A percentile compares a stretch with the other conserved stretches of the same genome.
Conservation (phyloP, 2,113 vertebrate genomes). For the Cyanoramphus novaezelandiae region DNA sequence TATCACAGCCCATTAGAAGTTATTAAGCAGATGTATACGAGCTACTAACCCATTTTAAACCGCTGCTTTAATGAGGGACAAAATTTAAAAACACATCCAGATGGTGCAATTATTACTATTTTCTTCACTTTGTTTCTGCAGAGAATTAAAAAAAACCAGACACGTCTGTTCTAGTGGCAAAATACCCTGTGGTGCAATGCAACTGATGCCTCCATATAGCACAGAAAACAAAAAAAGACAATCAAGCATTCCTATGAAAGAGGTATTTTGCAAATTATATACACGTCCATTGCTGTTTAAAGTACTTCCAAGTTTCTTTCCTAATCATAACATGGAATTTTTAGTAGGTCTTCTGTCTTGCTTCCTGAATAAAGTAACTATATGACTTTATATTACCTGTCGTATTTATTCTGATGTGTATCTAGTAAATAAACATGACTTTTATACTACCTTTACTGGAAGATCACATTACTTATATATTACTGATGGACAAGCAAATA, state of each 20-base stretch:
- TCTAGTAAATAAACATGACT: not conserved
- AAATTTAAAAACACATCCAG: not conserved
- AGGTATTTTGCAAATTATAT: not conserved
- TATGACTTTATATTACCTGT: not conserved
- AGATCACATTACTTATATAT: not conserved
- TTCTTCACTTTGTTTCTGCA: not conserved
- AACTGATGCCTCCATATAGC: not conserved
- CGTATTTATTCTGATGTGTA: not conserved
- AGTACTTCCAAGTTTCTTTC: not conserved
- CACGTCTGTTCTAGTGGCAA: not conserved
- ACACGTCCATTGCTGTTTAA: not conserved
- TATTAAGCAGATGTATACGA: not conserved
- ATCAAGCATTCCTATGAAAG: not conserved
- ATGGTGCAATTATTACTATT: not conserved
- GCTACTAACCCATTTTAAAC: not conserved
- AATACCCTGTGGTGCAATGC: not conserved
- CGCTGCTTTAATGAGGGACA: not conserved
- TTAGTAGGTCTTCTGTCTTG: not conserved
- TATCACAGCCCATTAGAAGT: not conserved
- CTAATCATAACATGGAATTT: not conserved
- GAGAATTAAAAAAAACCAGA: not conserved
- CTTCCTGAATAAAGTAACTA: not conserved
- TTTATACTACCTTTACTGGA: not conserved
- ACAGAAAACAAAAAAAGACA: not conserved
- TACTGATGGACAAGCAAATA: not conserved